A percentile compares a stretch with the other conserved stretches of the same genome.
phyloP scores from a whole-genome alignment of 2,888 invertebrate genomes.

The Ochropleura leucogaster region DNA sequence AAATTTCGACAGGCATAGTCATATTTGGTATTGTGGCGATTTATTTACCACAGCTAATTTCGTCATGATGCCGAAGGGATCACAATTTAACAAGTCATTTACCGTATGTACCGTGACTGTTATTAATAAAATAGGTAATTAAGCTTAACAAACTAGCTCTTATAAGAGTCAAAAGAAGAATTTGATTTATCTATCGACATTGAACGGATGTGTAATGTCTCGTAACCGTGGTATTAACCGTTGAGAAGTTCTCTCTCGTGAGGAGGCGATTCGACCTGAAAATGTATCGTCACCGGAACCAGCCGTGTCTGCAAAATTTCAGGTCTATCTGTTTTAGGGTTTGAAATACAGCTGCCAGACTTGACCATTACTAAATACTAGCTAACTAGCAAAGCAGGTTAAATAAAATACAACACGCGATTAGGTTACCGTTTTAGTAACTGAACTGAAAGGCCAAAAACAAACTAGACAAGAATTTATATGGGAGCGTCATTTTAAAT shows the following conservation, averaged over 20 bases:
- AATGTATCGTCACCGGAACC: too few species aligned
- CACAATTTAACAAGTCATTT: constrained; percentile 6
- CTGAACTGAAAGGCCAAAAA: neutral
- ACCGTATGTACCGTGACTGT: neutral
- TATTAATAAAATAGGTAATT: neutral
- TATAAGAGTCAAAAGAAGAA: too few species aligned
- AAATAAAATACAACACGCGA: neutral
- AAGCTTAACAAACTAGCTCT: neutral
- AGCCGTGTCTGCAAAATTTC: too few species aligned
- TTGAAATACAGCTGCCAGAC: too few species aligned
- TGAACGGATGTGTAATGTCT: too few species aligned
- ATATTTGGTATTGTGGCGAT: neutral
- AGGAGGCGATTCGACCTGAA: too few species aligned
- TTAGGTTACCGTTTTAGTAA: neutral
- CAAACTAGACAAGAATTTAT: neutral
- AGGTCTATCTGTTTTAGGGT: too few species aligned
- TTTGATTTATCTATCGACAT: too few species aligned
- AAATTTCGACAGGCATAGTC: neutral
- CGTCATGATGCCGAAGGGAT: neutral
- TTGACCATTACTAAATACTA: too few species aligned
- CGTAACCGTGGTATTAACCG: too few species aligned
- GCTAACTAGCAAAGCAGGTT: too few species aligned
- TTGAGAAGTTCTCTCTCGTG: too few species aligned
- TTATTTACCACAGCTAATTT: neutral
- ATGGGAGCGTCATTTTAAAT: neutral